These are phyloP conservation scores for Caenorhabditis angaria DNA, from an alignment of 2,888 invertebrate species.

Conservation along the genomic window DNA sequence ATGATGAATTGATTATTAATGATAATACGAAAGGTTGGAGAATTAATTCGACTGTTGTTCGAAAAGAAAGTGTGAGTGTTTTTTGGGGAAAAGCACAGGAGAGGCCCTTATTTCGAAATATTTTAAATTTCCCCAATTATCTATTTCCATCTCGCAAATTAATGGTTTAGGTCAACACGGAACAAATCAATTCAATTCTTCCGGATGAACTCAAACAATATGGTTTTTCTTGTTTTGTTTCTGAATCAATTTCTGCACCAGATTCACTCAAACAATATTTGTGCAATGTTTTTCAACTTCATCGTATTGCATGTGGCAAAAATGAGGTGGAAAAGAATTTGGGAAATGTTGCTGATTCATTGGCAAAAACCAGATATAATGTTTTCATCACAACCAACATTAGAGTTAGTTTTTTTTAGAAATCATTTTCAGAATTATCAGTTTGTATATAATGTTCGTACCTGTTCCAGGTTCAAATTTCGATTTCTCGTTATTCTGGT, in stretches of 20 bases:
- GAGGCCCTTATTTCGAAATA: not conserved
- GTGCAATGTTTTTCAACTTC: constrained; percentile 27
- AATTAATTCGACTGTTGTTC: constrained; percentile 30
- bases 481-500: constrained; percentile 34
- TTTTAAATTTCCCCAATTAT: constrained; percentile 1
- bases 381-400: constrained; percentile 18
- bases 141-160: not conserved
- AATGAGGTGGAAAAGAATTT: constrained; percentile 26
- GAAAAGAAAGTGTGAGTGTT: constrained; percentile 4
- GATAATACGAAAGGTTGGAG: constrained; percentile 12
- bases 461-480: constrained; percentile 5
- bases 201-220: constrained; percentile 22
- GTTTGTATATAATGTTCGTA: not conserved
- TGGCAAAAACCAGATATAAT: not conserved
- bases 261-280: constrained; percentile 39
- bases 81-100: constrained; percentile 1
- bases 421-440: not conserved
- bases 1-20: constrained; percentile 51
- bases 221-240: constrained; percentile 52
- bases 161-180: constrained; percentile 7
- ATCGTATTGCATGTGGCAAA: constrained; percentile 49
- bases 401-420: constrained; percentile 17
- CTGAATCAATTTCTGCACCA: constrained; percentile 50
- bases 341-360: constrained; percentile 14
- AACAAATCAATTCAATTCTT: constrained; percentile 15